These are phyloP conservation scores for Phortica variegata DNA, from an alignment of 1,140 invertebrate genomes.

Conservation along the genomic window DNA sequence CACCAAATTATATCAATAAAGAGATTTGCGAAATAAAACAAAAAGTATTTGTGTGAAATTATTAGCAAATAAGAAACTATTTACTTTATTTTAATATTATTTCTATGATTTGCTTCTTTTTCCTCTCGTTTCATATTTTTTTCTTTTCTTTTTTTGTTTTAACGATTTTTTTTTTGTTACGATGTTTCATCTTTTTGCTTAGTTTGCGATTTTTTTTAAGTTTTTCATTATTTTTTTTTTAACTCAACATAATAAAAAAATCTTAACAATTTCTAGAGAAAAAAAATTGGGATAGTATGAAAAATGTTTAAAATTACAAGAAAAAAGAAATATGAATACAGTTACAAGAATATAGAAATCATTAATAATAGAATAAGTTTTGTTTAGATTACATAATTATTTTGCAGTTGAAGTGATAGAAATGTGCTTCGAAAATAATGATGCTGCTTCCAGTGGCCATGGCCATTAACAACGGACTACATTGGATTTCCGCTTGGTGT, in stretches of 20 bases:
- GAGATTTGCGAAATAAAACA: slow-evolving; percentile 16
- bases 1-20: too few species aligned
- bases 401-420: too few species aligned
- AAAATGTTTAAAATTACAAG: slow-evolving; percentile 46
- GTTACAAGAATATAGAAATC: too few species aligned
- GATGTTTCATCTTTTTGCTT: slow-evolving; percentile 33
- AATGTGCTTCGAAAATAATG: too few species aligned
- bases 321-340: too few species aligned
- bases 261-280: slow-evolving; percentile 35
- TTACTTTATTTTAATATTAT: slow-evolving; percentile 53
- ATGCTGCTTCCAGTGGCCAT: too few species aligned
- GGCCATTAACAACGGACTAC: too few species aligned
- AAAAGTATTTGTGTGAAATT: slow-evolving; percentile 33
- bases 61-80: slow-evolving; percentile 54
- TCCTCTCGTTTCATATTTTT: slow-evolving; percentile 35
- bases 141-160: slow-evolving; percentile 28
- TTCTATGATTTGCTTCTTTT: slow-evolving; percentile 43
- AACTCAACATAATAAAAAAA: slow-evolving; percentile 39
- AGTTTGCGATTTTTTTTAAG: slow-evolving; percentile 48
- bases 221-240: slow-evolving; percentile 19
- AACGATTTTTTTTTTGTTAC: slow-evolving; percentile 36
- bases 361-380: too few species aligned
- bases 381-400: too few species aligned
- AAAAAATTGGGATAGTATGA: slow-evolving; percentile 31
- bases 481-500: too few species aligned